Percentiles rank a stretch among this genome's conserved stretches.
phyloP scores from a whole-genome alignment of 1,140 invertebrate genomes.

The Macrobrachium nipponense region DNA sequence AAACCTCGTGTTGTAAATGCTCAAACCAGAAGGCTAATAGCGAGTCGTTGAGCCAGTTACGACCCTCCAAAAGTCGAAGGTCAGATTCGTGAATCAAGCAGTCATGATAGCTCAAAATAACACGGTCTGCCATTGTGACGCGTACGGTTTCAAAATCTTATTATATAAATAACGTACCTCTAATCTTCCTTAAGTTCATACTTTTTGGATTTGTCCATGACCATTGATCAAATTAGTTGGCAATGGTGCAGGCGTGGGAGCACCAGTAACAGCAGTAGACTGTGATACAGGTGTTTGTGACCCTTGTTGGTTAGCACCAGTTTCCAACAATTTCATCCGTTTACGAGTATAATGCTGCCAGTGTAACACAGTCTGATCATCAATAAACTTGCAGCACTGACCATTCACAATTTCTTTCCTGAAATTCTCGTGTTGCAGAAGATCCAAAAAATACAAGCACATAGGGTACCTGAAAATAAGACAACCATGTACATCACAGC shows the following conservation, averaged over 20 bases:
- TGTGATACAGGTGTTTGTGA: constrained; percentile 53
- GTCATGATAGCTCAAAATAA: constrained; percentile 85
- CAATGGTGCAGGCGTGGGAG: constrained; percentile 19
- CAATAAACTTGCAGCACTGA: constrained; percentile 98
- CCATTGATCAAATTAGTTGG: constrained; percentile 46
- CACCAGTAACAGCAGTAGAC: constrained; percentile 33
- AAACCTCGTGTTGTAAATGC: constrained; percentile 81
- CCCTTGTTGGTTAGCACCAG: constrained; percentile 51
- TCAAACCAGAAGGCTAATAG: constrained; percentile 93
- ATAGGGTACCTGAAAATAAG: constrained; percentile 83
- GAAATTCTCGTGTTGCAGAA: constrained; percentile 97
- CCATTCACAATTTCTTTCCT: constrained; percentile 94
- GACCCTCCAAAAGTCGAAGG: constrained; percentile 79
- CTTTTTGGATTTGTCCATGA: constrained; percentile 52
- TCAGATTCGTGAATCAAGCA: constrained; percentile 82
- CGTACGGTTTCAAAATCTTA: neutral
- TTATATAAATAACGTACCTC: no score
- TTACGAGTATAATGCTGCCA: constrained; percentile 98
- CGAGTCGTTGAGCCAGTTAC: constrained; percentile 89
- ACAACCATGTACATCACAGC: neutral
- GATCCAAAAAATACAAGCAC: constrained; percentile 95
- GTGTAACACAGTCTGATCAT: constrained; percentile 96
- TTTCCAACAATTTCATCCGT: constrained; percentile 81
- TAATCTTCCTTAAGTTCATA: constrained; percentile 21
- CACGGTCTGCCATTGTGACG: constrained; percentile 66